These are phyloP conservation scores for Anthoscopus minutus DNA, from an alignment of 2,113 vertebrate species.

Conservation along the genomic window DNA sequence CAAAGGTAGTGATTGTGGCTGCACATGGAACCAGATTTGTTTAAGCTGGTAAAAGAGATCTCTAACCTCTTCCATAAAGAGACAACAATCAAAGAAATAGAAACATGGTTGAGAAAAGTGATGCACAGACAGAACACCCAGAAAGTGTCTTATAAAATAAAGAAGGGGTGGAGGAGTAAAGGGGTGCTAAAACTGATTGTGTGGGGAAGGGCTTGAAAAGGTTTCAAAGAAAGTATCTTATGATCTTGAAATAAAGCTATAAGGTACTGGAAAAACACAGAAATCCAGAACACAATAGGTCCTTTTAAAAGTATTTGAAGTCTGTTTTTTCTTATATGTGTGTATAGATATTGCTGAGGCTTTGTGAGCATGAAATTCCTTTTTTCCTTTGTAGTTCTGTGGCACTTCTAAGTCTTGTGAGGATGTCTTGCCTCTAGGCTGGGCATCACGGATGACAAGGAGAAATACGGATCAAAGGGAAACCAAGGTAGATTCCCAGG, in stretches of 20 bases:
- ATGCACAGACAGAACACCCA: not conserved
- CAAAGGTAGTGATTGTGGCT: not conserved
- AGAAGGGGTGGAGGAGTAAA: not conserved
- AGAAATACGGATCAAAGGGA: not conserved
- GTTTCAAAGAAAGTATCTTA: not conserved
- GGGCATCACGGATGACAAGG: not conserved
- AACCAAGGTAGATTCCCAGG: not conserved
- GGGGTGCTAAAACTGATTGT: not conserved
- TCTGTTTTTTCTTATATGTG: not conserved
- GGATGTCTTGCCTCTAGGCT: not conserved
- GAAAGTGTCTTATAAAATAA: not conserved
- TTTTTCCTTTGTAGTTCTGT: not conserved
- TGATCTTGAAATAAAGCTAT: not conserved
- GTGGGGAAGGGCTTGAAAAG: not conserved
- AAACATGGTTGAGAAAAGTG: not conserved
- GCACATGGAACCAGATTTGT: not conserved
- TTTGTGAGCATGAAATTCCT: not conserved
- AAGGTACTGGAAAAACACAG: not conserved
- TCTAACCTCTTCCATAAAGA: not conserved
- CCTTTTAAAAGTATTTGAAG: not conserved
- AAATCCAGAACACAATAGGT: not conserved
- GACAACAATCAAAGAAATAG: not conserved
- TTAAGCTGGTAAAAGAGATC: not conserved
- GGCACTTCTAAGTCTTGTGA: not conserved
- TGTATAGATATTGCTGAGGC: not conserved